Evolutionary conservation across 2,888 invertebrate species (phyloP).

Genomic region (Epistrophe eligans): DNA sequence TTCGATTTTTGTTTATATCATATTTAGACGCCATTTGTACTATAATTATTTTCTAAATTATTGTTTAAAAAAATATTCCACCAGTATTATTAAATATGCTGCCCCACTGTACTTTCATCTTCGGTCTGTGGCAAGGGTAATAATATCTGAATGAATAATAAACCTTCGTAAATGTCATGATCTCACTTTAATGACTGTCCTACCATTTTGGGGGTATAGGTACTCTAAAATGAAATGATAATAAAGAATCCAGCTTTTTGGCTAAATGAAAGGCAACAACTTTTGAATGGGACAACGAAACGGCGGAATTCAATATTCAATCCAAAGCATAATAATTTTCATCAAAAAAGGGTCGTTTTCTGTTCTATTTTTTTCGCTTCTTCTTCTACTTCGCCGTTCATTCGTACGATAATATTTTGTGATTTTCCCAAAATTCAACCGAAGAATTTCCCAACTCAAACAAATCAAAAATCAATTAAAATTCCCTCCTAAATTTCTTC

Average conservation of each 20-base stretch:
- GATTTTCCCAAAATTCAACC: constrained; percentile 5
- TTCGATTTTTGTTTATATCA: no score
- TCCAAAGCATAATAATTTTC: constrained; percentile 44
- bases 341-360: constrained; percentile 53
- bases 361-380: neutral
- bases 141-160: constrained; percentile 35
- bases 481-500: constrained; percentile 33
- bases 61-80: no score
- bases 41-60: no score
- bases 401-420: neutral
- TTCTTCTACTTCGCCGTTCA: neutral
- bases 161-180: constrained; percentile 66
- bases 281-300: constrained; percentile 24
- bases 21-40: no score
- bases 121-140: neutral
- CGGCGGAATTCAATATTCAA: constrained; percentile 48
- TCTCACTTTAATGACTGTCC: constrained; percentile 53
- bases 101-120: neutral
- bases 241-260: constrained; percentile 33
- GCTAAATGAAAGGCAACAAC: constrained; percentile 21
- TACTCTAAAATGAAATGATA: neutral
- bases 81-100: neutral
- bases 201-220: neutral
- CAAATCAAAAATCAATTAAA: constrained; percentile 74
- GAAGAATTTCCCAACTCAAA: constrained; percentile 33